These are phyloP conservation scores for Drosophila merina DNA, from an alignment of 2,888 invertebrate species.

Conservation along the genomic window DNA sequence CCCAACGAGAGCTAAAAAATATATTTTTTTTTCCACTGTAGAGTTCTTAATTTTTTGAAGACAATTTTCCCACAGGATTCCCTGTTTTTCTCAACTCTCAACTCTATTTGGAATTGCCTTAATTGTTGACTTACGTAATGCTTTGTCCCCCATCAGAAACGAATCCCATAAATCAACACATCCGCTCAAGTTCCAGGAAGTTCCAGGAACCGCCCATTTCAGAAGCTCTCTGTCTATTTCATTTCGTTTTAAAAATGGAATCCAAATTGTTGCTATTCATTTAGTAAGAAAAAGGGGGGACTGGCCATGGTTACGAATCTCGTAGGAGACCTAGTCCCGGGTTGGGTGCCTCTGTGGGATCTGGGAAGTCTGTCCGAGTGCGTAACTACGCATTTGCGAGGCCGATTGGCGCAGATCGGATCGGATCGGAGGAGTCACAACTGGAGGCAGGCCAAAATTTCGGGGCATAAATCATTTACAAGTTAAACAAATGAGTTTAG, in stretches of 20 bases:
- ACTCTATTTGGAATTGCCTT: constrained; percentile 61
- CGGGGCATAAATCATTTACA: constrained; percentile 72
- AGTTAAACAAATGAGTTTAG: constrained; percentile 49
- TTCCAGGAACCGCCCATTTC: constrained; percentile 71
- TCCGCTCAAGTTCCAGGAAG: constrained; percentile 72
- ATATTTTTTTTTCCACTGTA: too few relatives aligned
- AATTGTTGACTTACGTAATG: constrained; percentile 70
- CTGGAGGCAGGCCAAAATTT: constrained; percentile 44
- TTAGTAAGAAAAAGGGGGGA: constrained; percentile 34
- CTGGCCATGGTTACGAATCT: not conserved
- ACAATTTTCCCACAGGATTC: constrained; percentile 68
- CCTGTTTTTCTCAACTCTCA: not conserved
- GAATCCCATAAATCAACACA: constrained; percentile 74
- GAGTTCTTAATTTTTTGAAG: not conserved
- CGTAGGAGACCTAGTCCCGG: constrained; percentile 17
- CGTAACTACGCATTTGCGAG: constrained; percentile 75
- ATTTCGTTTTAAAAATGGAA: constrained; percentile 38
- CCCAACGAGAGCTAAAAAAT: too few relatives aligned
- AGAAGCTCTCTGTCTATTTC: constrained; percentile 48
- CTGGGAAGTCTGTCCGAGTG: constrained; percentile 45
- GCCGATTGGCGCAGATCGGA: constrained; percentile 21
- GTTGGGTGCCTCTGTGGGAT: constrained; percentile 6
- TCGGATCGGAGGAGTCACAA: constrained; percentile 32
- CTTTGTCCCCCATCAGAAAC: constrained; percentile 25
- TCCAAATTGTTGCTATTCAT: constrained; percentile 66